phyloP scores from a whole-genome alignment of 2,797 vertebrate genomes.

The Alca torda region DNA sequence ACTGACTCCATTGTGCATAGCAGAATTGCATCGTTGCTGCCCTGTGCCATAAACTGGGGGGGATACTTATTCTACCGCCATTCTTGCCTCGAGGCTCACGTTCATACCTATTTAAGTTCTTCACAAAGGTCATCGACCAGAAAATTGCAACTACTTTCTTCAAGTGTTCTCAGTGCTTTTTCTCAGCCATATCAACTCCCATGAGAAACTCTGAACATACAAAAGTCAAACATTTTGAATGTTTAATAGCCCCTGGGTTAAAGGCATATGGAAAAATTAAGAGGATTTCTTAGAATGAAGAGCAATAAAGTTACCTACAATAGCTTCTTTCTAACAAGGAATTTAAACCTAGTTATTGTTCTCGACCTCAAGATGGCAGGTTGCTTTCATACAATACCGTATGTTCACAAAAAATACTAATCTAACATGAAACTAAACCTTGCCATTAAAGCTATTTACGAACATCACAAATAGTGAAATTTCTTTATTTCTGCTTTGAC shows the following conservation, averaged over 20 bases:
- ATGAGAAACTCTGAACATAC: not conserved
- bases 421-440: not conserved
- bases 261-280: not conserved
- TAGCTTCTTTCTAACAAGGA: not conserved
- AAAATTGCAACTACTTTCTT: not conserved
- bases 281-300: not conserved
- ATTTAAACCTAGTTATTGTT: not conserved
- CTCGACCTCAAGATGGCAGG: not conserved
- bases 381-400: not conserved
- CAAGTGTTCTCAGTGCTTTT: not conserved
- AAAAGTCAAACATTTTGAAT: not conserved
- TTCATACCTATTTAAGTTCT: not conserved
- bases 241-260: not conserved
- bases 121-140: not conserved
- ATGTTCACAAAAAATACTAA: not conserved
- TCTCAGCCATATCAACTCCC: not conserved
- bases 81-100: not conserved
- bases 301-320: not conserved
- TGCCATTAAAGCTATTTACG: not conserved
- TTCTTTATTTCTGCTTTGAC: not conserved
- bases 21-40: accelerated
- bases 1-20: not conserved
- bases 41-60: not conserved
- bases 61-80: not conserved
- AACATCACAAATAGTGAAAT: not conserved